Conservation (phyloP, 1,140 invertebrate genomes). For the Drosophila varians region DNA sequence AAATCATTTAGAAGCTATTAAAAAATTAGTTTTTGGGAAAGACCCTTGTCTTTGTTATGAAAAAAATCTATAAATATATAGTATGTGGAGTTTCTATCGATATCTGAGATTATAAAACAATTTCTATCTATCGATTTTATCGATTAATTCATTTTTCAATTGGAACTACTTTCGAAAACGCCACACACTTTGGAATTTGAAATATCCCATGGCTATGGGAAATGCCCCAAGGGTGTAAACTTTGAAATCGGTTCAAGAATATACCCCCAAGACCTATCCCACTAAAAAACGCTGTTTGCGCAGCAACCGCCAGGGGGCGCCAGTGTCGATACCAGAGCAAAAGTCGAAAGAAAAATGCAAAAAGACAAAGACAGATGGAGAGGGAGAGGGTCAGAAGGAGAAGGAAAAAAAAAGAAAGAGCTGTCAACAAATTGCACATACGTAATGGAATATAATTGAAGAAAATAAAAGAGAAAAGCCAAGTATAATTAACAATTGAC, state of each 20-base stretch:
- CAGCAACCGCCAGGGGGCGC: constrained; percentile 1
- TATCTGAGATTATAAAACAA: too few relatives aligned
- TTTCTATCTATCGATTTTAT: too few relatives aligned
- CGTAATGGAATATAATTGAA: constrained; percentile 81
- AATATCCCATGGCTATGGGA: not conserved
- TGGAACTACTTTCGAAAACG: not conserved
- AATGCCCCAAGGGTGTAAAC: too few relatives aligned
- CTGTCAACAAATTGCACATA: constrained; percentile 44
- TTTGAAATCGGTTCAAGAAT: not conserved
- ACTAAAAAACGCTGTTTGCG: constrained; percentile 28
- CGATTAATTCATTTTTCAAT: not conserved
- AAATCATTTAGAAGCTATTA: not conserved
- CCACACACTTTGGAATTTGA: not conserved
- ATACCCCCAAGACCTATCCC: constrained; percentile 35
- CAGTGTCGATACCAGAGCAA: not conserved
- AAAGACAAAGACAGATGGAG: not conserved
- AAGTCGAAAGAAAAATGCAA: constrained; percentile 6
- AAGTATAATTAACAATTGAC: constrained; percentile 60
- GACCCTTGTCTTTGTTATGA: not conserved
- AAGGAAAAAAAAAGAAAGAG: constrained; percentile 25
- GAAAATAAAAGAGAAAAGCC: constrained; percentile 42
- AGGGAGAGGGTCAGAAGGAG: not conserved
- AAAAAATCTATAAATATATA: not conserved
- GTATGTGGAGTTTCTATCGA: not conserved
- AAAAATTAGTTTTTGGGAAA: not conserved